Base-by-base conservation (phyloP, 2,113 vertebrate species). In the Gymnogyps californianus region DNA sequence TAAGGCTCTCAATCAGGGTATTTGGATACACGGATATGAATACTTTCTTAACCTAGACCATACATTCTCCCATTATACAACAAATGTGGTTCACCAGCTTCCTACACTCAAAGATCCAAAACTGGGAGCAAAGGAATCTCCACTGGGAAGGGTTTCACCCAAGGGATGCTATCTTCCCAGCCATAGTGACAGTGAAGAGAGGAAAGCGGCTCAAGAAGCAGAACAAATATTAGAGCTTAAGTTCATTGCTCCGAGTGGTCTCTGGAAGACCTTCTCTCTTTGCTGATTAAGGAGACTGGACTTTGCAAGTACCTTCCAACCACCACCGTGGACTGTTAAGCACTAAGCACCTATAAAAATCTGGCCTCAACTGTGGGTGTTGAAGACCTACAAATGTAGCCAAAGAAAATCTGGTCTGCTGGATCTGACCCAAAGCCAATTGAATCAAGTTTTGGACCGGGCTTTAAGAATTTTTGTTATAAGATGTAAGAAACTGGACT, bases 341-440 rank as follows among this genome's bases (percentile, higher is more conserved):
- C 11, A 7, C 78, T 1, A 1, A 65, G 38, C 54, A 88, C 32
- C 62, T 77, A 89, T 19, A 91, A 90, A 93, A 93, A 51, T 22
- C 70, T 85, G 83, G 74, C 78, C 49, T 72, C 49, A 76, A 1
- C 54, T 31, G 6, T 34, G 69, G 81, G 52, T 82, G 75, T 76
- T 57, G n/a, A 85, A 82, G 74, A 46, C 36, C 21, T 83, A 58
- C 7, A 94, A 70, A 79, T 1, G 8, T 26, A 95, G 84, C 81
- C 81, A 91, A 88, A 95, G 71, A 90, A 95, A 90, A 93, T 93
- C 82, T 87, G 83, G 8, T 55, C 65, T 69, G n/a, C 42, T 94
- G 89, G 70, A 85, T 38, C 38, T 85, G 54, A 47, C 55, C 49
- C 87, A 88, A 93, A 91, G 66, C 42, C 32, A 11, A 70, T 0